Conservation (phyloP, 2,888 invertebrate genomes). For the Horisme vitalbata region DNA sequence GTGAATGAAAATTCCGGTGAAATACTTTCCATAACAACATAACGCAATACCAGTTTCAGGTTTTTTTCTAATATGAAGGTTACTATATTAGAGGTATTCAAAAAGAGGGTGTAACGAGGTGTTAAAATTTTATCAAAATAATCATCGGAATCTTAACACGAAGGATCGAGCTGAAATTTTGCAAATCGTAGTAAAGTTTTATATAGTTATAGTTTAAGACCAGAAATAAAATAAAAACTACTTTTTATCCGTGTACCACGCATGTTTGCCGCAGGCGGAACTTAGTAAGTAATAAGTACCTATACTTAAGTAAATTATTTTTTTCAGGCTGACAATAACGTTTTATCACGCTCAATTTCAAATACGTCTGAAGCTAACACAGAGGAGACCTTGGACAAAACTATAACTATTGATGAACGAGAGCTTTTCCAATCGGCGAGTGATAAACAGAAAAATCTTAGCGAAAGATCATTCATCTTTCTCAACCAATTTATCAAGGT, state of each 20-base stretch:
- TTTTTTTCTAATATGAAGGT: too few relatives aligned
- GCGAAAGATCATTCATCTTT: conserved; percentile 61
- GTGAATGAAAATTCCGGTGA: too few relatives aligned
- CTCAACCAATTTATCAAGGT: conserved; percentile 52
- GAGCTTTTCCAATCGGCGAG: conserved; percentile 48
- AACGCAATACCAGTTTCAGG: too few relatives aligned
- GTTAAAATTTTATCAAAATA: too few relatives aligned
- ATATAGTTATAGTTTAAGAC: too few relatives aligned
- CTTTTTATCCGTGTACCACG: background rate
- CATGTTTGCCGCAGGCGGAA: background rate
- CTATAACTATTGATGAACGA: conserved; percentile 36
- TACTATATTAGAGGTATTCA: too few relatives aligned
- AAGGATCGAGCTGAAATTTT: too few relatives aligned
- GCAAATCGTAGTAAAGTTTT: too few relatives aligned
- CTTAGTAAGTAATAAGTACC: background rate
- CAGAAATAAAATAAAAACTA: too few relatives aligned
- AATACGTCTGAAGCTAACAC: conserved; percentile 4
- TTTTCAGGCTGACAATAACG: conserved; percentile 5
- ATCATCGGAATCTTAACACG: too few relatives aligned
- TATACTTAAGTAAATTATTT: background rate
- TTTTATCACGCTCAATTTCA: background rate
- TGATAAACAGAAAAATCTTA: conserved; percentile 47
- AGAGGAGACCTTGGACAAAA: conserved; percentile 22
- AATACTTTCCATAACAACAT: too few relatives aligned
- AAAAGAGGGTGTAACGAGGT: too few relatives aligned